These are phyloP conservation scores for Reticulitermes lucifugus DNA, from an alignment of 2,888 invertebrate genomes.

Conservation along the genomic window DNA sequence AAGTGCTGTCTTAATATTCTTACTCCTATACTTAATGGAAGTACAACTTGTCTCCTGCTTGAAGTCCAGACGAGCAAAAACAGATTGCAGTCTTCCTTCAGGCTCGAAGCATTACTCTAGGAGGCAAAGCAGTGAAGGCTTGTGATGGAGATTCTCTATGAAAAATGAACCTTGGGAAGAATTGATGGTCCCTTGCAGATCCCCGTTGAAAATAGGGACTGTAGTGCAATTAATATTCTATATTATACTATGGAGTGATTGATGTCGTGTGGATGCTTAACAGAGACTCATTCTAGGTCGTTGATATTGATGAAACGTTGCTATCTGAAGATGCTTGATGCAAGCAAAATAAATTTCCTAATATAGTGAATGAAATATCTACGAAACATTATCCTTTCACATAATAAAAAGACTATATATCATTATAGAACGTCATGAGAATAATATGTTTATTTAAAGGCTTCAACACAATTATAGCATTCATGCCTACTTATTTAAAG, in stretches of 20 bases:
- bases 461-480: too few species aligned
- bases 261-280: not conserved
- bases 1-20: not conserved
- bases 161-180: constrained; percentile 3
- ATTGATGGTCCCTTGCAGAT: constrained; percentile 33
- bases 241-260: constrained; percentile 1
- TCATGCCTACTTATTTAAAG: too few species aligned
- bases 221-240: constrained; percentile 28
- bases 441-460: too few species aligned
- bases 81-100: not conserved
- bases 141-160: constrained; percentile 14
- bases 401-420: not conserved
- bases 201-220: not conserved
- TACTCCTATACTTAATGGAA: not conserved
- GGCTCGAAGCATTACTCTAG: too few species aligned
- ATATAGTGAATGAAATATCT: not conserved
- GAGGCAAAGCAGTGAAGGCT: not conserved
- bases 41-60: not conserved
- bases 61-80: not conserved
- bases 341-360: not conserved
- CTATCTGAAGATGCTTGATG: not conserved
- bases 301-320: not conserved
- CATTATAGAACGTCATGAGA: not conserved
- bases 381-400: not conserved
- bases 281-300: too few species aligned